These are phyloP conservation scores for Formica aserva DNA, from an alignment of 2,888 invertebrate species.

Conservation along the genomic window DNA sequence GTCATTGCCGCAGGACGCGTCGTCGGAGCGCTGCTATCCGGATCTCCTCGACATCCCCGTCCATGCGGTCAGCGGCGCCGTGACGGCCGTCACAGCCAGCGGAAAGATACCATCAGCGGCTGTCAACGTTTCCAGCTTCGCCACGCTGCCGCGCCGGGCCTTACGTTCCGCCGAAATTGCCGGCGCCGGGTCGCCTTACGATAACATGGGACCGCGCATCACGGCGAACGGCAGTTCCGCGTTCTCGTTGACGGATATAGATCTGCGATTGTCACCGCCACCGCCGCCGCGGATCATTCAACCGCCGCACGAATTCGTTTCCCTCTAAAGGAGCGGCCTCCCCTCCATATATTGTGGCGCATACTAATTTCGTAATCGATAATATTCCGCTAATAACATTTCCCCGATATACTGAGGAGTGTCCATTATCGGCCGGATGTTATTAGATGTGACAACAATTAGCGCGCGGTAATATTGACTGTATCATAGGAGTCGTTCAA, in stretches of 20 bases:
- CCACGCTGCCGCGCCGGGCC: slow-evolving; percentile 86
- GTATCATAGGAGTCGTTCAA: background rate
- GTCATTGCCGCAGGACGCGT: slow-evolving; percentile 90
- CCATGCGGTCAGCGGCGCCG: slow-evolving; percentile 74
- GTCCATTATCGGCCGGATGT: slow-evolving; percentile 26
- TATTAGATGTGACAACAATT: slow-evolving; percentile 40
- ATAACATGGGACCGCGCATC: slow-evolving; percentile 96
- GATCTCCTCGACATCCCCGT: slow-evolving; percentile 91
- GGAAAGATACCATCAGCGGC: slow-evolving; percentile 68
- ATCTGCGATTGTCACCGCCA: slow-evolving; percentile 85
- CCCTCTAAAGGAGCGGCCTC: slow-evolving; percentile 84
- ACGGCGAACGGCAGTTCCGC: slow-evolving; percentile 96
- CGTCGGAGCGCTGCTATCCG: slow-evolving; percentile 92
- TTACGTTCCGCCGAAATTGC: slow-evolving; percentile 86
- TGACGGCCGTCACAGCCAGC: slow-evolving; percentile 13
- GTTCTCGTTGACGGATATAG: slow-evolving; percentile 91
- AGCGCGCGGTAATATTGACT: slow-evolving; percentile 34
- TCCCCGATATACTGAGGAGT: slow-evolving; percentile 11
- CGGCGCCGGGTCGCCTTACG: slow-evolving; percentile 89
- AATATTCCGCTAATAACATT: slow-evolving; percentile 34
- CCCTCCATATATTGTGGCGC: background rate
- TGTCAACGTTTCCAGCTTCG: slow-evolving; percentile 83
- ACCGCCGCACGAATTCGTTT: slow-evolving; percentile 88
- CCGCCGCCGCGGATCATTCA: slow-evolving; percentile 88
- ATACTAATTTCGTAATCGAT: slow-evolving; percentile 27